Conservation (phyloP, 2,888 invertebrate genomes). For the Lordiphosa andalusiaca region DNA sequence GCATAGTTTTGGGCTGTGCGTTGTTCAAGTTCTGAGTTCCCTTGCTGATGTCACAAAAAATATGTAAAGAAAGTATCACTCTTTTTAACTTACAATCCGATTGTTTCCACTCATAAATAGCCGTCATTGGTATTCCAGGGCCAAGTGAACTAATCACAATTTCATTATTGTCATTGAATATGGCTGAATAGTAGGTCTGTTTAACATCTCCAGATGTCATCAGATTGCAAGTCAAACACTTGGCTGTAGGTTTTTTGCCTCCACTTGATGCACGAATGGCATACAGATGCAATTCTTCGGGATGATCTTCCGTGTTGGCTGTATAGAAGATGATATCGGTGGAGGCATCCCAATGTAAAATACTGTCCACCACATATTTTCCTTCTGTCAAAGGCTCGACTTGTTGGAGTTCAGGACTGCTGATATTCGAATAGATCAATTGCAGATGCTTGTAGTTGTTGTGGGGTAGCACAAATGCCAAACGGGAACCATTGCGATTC, state of each 20-base stretch:
- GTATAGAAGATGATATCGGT: conserved; percentile 89
- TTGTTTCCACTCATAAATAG: conserved; percentile 81
- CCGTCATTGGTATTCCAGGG: conserved; percentile 89
- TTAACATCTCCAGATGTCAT: conserved; percentile 67
- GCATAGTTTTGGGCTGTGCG: too few species aligned
- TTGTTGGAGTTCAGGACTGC: conserved; percentile 27
- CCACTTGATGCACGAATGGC: conserved; percentile 83
- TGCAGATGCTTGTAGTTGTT: conserved; percentile 86
- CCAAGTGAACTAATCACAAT: conserved; percentile 91
- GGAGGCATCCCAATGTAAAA: conserved; percentile 86
- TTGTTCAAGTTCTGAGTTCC: too few species aligned
- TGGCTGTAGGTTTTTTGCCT: conserved; percentile 76
- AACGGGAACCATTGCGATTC: conserved; percentile 84
- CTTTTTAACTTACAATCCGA: conserved; percentile 59
- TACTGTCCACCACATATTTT: conserved; percentile 86
- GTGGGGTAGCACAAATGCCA: conserved; percentile 88
- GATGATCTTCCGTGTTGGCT: conserved; percentile 88
- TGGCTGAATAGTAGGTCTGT: conserved; percentile 81
- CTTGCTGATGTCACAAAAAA: too few species aligned
- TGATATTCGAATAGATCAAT: conserved; percentile 80
- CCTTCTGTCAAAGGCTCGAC: conserved; percentile 83
- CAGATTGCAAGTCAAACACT: conserved; percentile 89
- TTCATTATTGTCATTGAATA: conserved; percentile 86
- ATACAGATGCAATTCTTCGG: conserved; percentile 91
- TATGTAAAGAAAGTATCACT: too few species aligned